Evolutionary conservation across 2,888 invertebrate species (phyloP).

Genomic region (Ectobius pallidus): DNA sequence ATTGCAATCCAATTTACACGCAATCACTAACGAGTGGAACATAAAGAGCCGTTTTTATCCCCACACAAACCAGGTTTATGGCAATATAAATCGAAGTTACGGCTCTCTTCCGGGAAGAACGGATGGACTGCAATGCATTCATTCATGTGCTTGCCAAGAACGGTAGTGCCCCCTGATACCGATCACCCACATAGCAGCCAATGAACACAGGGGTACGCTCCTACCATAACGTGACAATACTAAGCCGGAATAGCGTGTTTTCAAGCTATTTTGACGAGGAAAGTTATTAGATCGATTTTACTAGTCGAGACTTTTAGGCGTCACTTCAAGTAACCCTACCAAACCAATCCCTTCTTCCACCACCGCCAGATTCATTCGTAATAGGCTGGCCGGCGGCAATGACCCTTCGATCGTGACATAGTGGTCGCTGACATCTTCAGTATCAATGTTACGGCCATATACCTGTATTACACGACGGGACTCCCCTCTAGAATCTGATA

Average conservation of each 20-base stretch:
- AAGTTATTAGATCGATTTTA: conserved; percentile 8
- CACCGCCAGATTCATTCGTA: too few relatives aligned
- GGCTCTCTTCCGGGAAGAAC: conserved; percentile 8
- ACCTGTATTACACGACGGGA: too few relatives aligned
- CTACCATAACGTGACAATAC: neutral
- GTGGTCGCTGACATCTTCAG: too few relatives aligned
- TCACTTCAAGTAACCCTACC: neutral
- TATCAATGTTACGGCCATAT: too few relatives aligned
- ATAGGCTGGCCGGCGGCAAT: too few relatives aligned
- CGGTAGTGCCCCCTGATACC: too few relatives aligned
- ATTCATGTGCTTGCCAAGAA: neutral
- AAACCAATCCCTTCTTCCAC: conserved; percentile 3
- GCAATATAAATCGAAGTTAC: neutral
- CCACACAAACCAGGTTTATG: neutral
- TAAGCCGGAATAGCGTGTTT: conserved; percentile 16
- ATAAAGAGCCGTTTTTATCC: too few relatives aligned
- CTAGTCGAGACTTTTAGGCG: conserved; percentile 2
- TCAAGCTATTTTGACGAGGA: conserved; percentile 10
- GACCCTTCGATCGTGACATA: too few relatives aligned
- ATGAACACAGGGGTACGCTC: neutral
- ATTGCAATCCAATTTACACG: too few relatives aligned
- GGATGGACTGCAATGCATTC: neutral
- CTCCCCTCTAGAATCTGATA: too few relatives aligned
- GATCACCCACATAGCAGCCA: too few relatives aligned
- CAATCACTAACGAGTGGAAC: too few relatives aligned